These are phyloP conservation scores for Scylla paramamosain DNA, from an alignment of 1,140 invertebrate genomes.

Conservation along the genomic window DNA sequence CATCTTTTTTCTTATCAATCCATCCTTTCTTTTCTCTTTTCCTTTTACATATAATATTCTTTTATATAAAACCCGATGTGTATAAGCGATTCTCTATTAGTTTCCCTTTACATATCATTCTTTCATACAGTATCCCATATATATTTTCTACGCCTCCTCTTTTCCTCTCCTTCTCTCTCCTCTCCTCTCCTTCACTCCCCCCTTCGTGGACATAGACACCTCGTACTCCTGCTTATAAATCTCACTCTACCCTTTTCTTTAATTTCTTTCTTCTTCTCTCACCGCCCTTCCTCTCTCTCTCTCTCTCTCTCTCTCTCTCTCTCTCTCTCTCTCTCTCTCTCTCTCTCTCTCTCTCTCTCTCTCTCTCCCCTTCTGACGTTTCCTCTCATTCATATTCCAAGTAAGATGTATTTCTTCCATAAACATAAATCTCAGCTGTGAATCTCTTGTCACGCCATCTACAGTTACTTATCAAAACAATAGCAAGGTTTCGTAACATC, in stretches of 20 bases:
- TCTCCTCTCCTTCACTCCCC: conserved; percentile 25
- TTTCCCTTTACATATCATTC: too few relatives aligned
- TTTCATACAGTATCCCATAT: too few relatives aligned
- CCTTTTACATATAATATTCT: too few relatives aligned
- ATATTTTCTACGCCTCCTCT: too few relatives aligned
- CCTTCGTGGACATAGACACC: background rate
- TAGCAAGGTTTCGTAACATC: background rate
- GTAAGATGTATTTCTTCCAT: conserved; percentile 15
- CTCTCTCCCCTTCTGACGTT: background rate
- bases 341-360: too few relatives aligned
- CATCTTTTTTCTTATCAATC: too few relatives aligned
- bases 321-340: background rate
- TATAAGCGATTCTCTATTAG: too few relatives aligned
- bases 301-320: background rate
- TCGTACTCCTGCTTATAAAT: too few relatives aligned
- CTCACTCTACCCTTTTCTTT: background rate
- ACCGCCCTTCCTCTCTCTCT: background rate
- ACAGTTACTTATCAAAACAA: background rate
- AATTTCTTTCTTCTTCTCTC: background rate
- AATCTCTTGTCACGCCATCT: background rate
- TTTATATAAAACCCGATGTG: too few relatives aligned
- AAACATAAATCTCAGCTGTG: background rate
- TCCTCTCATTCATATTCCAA: background rate
- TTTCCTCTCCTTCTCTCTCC: too few relatives aligned
- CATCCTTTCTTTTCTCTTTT: too few relatives aligned